phyloP scores from a whole-genome alignment of 1,140 invertebrate genomes.

The Medauroidea extradentata region DNA sequence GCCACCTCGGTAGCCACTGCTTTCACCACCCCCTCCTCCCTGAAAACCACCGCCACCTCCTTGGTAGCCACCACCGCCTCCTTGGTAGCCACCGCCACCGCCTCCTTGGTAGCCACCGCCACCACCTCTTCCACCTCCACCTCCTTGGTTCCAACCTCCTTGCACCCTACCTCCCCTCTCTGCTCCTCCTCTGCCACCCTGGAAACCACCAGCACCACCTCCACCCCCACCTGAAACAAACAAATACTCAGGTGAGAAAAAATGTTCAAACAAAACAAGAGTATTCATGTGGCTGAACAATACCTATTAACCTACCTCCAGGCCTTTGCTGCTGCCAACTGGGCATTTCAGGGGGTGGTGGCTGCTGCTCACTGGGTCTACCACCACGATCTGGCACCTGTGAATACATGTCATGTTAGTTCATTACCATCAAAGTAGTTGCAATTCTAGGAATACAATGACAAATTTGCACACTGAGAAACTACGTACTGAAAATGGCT shows the following conservation, averaged over 20 bases:
- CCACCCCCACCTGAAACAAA: slow-evolving; percentile 1
- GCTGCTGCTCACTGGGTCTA: slow-evolving; percentile 77
- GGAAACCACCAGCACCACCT: not conserved
- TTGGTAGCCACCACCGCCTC: not conserved
- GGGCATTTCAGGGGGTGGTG: slow-evolving; percentile 94
- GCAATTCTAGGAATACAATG: too few relatives aligned
- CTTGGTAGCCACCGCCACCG: not conserved
- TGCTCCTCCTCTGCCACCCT: not conserved
- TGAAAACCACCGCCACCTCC: not conserved
- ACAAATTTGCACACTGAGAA: too few relatives aligned
- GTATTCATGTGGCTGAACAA: not conserved
- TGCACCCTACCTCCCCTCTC: not conserved
- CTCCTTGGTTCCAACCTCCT: not conserved
- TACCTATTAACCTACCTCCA: not conserved
- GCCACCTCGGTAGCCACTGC: not conserved
- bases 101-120: not conserved
- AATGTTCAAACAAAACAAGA: not conserved
- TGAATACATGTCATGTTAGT: too few relatives aligned
- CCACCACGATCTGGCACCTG: slow-evolving; percentile 85
- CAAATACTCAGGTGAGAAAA: not conserved
- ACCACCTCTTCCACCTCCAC: not conserved
- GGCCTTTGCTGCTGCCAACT: slow-evolving; percentile 67
- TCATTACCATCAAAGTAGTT: too few relatives aligned
- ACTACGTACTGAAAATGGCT: too few relatives aligned
- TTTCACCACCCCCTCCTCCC: not conserved